Conservation (phyloP, 2,797 vertebrate species). For the Serranus cabrilla region DNA sequence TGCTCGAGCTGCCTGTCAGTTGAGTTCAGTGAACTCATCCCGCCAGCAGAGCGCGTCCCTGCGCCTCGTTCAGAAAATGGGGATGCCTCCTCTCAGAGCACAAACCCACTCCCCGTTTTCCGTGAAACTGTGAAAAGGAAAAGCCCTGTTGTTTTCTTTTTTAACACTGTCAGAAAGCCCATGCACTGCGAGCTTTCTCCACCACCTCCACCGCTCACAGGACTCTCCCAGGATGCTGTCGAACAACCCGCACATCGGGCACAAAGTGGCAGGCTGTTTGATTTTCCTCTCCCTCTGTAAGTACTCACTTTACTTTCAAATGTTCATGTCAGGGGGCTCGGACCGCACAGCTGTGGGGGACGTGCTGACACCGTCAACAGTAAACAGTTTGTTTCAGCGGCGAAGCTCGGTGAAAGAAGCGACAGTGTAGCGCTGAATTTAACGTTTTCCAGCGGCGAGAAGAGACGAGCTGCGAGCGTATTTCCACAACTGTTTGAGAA, state of each 20-base stretch:
- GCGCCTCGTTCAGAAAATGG: conserved; percentile 64
- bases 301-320: conserved; percentile 74
- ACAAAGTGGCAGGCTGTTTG: conserved; percentile 69
- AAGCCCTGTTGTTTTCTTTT: conserved; percentile 50
- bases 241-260: conserved; percentile 59
- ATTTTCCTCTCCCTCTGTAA: conserved; percentile 81
- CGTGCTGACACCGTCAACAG: conserved; percentile 7
- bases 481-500: conserved; percentile 52
- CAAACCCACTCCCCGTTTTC: conserved; percentile 68
- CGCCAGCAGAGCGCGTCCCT: conserved; percentile 81
- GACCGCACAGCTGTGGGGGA: conserved; percentile 23
- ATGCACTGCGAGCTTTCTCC: conserved; percentile 60
- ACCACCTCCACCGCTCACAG: conserved; percentile 36
- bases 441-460: neutral
- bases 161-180: conserved; percentile 62
- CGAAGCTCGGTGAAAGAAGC: conserved; percentile 15
- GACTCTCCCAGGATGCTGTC: conserved; percentile 76
- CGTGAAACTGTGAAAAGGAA: conserved; percentile 62
- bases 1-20: conserved; percentile 16
- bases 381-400: conserved; percentile 22
- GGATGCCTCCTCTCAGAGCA: conserved; percentile 56
- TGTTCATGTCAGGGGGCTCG: conserved; percentile 22
- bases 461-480: neutral
- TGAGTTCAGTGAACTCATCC: conserved; percentile 46
- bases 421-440: neutral